Conservation (phyloP, 2,888 invertebrate species). For the Dyspetes luteomarginatus region DNA sequence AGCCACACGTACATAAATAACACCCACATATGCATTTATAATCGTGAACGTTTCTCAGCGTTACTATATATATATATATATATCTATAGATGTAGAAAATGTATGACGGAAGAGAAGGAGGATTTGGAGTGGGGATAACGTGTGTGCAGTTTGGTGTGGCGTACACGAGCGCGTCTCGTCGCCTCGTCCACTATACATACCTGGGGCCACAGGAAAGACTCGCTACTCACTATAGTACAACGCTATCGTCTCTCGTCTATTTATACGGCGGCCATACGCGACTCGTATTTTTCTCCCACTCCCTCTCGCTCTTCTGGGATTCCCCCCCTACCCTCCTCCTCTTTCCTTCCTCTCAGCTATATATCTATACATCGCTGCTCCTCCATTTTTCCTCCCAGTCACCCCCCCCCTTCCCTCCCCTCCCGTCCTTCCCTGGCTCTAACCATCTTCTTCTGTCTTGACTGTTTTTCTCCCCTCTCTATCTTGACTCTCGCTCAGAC, state of each 20-base stretch:
- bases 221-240: constrained; percentile 72
- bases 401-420: constrained; percentile 29
- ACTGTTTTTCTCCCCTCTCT: constrained; percentile 61
- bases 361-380: constrained; percentile 22
- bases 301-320: constrained; percentile 61
- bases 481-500: constrained; percentile 39
- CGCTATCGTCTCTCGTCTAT: constrained; percentile 80
- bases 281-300: constrained; percentile 72
- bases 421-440: constrained; percentile 42
- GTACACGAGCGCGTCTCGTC: constrained; percentile 38
- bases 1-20: constrained; percentile 48
- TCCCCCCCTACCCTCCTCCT: constrained; percentile 29
- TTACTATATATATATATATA: constrained; percentile 3
- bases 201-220: constrained; percentile 72
- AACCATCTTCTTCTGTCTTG: constrained; percentile 51
- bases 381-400: constrained; percentile 23
- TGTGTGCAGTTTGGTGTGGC: constrained; percentile 57
- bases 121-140: neutral
- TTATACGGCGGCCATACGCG: constrained; percentile 81
- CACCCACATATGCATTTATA: constrained; percentile 24
- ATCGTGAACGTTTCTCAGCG: neutral
- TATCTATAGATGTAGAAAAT: neutral
- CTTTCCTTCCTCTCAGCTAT: constrained; percentile 18
- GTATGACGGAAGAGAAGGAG: constrained; percentile 32
- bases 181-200: constrained; percentile 69